Base-by-base conservation (phyloP, 2,888 invertebrate genomes). In the Dorcus hopei region DNA sequence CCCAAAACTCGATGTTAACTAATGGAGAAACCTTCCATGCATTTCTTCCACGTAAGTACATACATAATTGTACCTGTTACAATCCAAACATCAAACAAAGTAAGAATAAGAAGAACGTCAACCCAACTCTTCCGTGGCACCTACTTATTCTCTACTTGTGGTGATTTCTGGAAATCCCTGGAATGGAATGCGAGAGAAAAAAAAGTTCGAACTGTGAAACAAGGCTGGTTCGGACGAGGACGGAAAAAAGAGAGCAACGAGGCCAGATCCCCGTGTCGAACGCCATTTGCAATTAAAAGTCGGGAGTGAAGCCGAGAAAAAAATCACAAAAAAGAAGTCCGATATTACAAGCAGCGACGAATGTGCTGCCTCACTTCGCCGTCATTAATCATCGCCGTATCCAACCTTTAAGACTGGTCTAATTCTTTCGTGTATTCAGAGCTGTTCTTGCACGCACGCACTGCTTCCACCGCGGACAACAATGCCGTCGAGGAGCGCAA, bases 251-350 rank as follows among this genome's bases (percentile, higher is more conserved):
- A 33, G 38, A 49, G 14, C 9, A 38, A 26, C 49, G 9, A 49
- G 23, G 14, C n/a, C 14, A 23, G 26, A 14, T 26, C 14, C 49
- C 58, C 57, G 61, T 57, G 59, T 64, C 59, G 62, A 59, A 62
- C 64, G 62, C 64, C 64, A 64, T 62, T 64, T 64, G 64, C 64
- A 64, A 64, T 64, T 64, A 64, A 61, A 61, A 64, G 59, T 59
- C 55, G 51, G 45, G 43, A 58, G 23, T 14, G 33, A 41, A 53
- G 52, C 42, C 52, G 52, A 57, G 58, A 59, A 60, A 57, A 62
- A 56, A 56, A 54, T 38, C 42, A 58, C 53, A 63, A 62, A 61
- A 59, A 58, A 65, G 26, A 33, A 7, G 58, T 61, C 54, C 58
- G 57, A 58, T 61, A 65, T 65, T 65, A 63, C 61, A 62, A 65